Conservation (phyloP, 2,888 invertebrate species). For the Meiosimyza decipiens region DNA sequence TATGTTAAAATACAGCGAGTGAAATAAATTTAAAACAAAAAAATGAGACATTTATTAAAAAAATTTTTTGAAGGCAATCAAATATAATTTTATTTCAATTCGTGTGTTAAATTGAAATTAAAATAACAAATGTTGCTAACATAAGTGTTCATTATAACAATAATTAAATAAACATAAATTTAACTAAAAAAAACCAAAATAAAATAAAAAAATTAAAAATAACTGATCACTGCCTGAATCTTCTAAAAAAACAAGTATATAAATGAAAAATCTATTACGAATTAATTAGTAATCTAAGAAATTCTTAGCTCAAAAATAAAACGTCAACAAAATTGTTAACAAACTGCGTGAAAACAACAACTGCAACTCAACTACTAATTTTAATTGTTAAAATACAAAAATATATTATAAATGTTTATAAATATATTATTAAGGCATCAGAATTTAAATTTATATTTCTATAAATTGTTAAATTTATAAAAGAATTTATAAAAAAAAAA, state of each 20-base stretch:
- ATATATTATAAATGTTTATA: neutral
- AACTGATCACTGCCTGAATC: conserved; percentile 28
- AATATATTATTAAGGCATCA: neutral
- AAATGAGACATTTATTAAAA: conserved; percentile 2
- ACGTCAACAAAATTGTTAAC: conserved; percentile 3
- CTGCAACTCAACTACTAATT: conserved; percentile 26
- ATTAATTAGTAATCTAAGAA: neutral
- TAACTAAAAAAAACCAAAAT: neutral
- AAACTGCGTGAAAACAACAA: conserved; percentile 11
- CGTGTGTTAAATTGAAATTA: conserved; percentile 5
- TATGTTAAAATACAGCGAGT: conserved; percentile 28
- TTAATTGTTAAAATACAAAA: conserved; percentile 17
- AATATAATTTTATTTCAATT: conserved; percentile 21
- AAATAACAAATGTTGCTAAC: too few relatives aligned
- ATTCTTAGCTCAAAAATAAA: neutral
- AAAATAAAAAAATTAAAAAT: neutral
- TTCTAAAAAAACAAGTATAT: neutral
- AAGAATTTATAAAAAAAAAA: conserved; percentile 7
- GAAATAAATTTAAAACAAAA: conserved; percentile 31
- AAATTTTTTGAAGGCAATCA: conserved; percentile 36
- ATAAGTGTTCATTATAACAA: neutral
- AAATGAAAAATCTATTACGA: neutral
- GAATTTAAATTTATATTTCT: neutral
- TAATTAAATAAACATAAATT: neutral
- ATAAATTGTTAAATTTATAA: conserved; percentile 25